Percentiles rank a stretch among this genome's conserved stretches.
Conservation (phyloP, 2,888 invertebrate species). For the Melieria crassipennis region DNA sequence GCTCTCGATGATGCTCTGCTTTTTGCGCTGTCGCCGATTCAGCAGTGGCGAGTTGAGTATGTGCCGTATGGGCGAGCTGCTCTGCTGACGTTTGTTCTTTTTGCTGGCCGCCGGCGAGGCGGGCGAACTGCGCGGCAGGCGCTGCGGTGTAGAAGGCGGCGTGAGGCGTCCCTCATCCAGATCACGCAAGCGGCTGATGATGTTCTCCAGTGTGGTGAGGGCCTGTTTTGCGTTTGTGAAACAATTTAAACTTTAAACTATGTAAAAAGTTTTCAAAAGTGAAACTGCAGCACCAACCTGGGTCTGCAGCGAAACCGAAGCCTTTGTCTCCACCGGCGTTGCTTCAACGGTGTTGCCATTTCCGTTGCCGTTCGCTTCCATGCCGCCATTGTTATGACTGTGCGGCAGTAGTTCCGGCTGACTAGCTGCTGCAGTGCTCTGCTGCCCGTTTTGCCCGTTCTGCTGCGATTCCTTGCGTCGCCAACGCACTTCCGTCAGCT, state of each 20-base stretch:
- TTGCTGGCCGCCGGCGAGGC: slow-evolving; percentile 78
- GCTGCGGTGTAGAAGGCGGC: slow-evolving; percentile 68
- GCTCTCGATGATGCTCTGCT: slow-evolving; percentile 77
- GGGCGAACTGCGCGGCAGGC: slow-evolving; percentile 81
- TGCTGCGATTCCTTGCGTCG: slow-evolving; percentile 58
- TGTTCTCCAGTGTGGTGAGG: slow-evolving; percentile 70
- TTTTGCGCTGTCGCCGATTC: slow-evolving; percentile 78
- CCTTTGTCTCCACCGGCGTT: slow-evolving; percentile 64
- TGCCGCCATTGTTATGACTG: background rate
- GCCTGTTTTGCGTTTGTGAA: slow-evolving; percentile 61
- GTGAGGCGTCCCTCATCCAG: slow-evolving; percentile 68
- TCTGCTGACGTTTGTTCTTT: slow-evolving; percentile 79
- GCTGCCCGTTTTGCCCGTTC: slow-evolving; percentile 35
- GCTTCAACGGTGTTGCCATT: slow-evolving; percentile 57
- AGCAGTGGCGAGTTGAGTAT: slow-evolving; percentile 86
- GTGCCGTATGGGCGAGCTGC: slow-evolving; percentile 82
- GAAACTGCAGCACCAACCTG: slow-evolving; percentile 51
- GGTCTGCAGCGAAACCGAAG: slow-evolving; percentile 65
- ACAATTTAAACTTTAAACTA: background rate
- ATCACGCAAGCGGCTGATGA: slow-evolving; percentile 69
- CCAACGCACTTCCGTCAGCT: slow-evolving; percentile 63
- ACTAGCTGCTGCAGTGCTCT: slow-evolving; percentile 8
- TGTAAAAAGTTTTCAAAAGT: background rate
- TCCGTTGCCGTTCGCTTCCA: slow-evolving; percentile 23
- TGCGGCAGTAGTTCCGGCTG: slow-evolving; percentile 6